Base-by-base conservation (phyloP, 1,140 invertebrate genomes). In the Leptinotarsa texana region DNA sequence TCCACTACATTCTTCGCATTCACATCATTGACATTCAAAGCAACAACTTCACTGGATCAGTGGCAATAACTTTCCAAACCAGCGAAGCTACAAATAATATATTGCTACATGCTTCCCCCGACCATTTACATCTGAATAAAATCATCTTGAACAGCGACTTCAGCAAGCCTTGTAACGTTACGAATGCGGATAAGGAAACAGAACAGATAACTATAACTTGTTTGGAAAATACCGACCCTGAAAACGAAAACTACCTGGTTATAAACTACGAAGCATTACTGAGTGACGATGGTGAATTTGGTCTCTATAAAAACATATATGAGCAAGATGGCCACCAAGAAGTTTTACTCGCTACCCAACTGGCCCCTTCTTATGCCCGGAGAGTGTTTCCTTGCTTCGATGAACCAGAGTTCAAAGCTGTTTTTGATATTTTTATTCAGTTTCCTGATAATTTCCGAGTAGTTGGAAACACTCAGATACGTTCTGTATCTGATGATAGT, bases 311-410 rank as follows among this genome's bases (percentile, higher is more conserved):
- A 15, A 66, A 6, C 22, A 66, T 22, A 17, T 66, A 66, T n/a
- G 24, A 21, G 13, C n/a, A 21, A 24, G 13, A 66, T 22, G 17
- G 22, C 22, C 2, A 11, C 63, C 15, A 66, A 24, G 21, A 66
- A 66, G 22, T 66, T 22, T 2, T 33, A 15, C 15, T 22, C n/a
- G 21, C 63, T 24, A 96, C 95, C 33, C 95, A 97, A 81, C 92
- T 97, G 80, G 92, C 96, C 81, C 91, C 95, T 2, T 92, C 92
- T 1, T 91, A 93, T 83, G 96, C 96, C 0, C 88, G 96, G 49
- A 88, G 91, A 57, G 93, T 95, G 0, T 97, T 98, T 80, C 96
- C 96, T 0, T 97, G 95, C 83, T 95, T 96, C 83, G 96, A 98
- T 83, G 96, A 98, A 80, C 95, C 95, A 0, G 89, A 91, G 1